Percentiles rank a stretch among this genome's conserved stretches.
phyloP scores from a whole-genome alignment of 35 echinoderm and acorn worm species.

The Holothuria glaberrima region DNA sequence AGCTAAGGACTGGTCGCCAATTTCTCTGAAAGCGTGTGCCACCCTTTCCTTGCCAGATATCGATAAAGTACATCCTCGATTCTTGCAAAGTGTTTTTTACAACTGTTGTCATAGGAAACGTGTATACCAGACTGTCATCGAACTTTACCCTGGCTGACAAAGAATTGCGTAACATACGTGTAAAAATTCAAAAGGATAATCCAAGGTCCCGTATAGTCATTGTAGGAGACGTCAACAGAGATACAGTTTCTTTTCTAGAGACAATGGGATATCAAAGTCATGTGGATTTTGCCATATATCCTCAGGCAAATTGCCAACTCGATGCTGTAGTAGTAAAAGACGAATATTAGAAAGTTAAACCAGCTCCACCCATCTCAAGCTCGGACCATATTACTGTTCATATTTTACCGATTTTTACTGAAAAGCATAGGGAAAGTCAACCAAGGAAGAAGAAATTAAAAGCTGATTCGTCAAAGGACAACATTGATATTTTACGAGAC shows the following conservation, averaged over 20 bases:
- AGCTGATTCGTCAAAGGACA: background rate
- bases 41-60: too few species aligned
- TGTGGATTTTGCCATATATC: constrained; percentile 22
- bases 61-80: too few species aligned
- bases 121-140: background rate
- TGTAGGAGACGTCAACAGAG: background rate
- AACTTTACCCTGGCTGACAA: too few species aligned
- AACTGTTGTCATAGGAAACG: background rate
- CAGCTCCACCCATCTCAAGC: background rate
- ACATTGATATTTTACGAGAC: background rate
- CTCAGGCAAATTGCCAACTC: background rate
- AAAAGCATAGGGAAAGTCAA: constrained; percentile 21
- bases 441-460: background rate
- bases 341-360: background rate
- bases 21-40: too few species aligned
- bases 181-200: background rate
- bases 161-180: background rate
- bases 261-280: background rate
- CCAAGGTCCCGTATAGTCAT: too few species aligned
- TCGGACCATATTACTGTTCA: constrained; percentile 14
- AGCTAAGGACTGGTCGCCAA: too few species aligned
- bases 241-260: background rate
- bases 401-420: constrained; percentile 10
- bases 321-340: background rate
- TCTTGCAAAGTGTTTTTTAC: too few species aligned